Base-by-base conservation (phyloP, 2,797 vertebrate species). In the Anabas testudineus region DNA sequence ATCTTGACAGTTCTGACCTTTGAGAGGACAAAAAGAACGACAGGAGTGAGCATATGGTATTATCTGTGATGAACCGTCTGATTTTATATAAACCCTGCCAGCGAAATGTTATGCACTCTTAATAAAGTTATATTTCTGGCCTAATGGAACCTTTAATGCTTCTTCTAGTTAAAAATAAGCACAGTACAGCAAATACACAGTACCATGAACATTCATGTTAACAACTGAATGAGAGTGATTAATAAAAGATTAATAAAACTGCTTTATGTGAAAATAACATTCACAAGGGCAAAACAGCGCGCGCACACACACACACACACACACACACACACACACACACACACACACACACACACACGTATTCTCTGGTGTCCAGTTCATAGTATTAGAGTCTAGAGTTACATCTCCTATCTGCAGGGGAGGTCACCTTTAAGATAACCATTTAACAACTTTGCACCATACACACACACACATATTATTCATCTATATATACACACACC, bases 341-440 rank as follows among this genome's bases (percentile, higher is more conserved):
- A 58, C 45, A 58, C 36, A 70, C 42, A 71, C 37, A 58, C 66
- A 51, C 42, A 57, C 34, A 26, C 41, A 18, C 1, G 0, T 8
- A 61, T 2, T 28, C 68, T 49, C 59, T 42, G 3, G 62, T 56
- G 72, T 68, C 58, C 63, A 46, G 28, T 82, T 71, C 74, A 63
- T 28, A 13, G 47, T 61, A 28, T 72, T 51, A 67, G 43, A 74
- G 34, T 30, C 61, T 36, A 61, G 47, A 68, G 37, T 71, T 71
- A 56, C 41, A 80, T 69, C 63, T 78, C 4, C 45, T 73, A 73
- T 78, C 78, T 82, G 74, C 47, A 39, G 43, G 26, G 36, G 64
- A 80, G 78, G 83, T 87, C 85, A 87, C 81, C 81, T 82, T 80
- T 80, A 70, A 72, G 66, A 76, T 53, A 59, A 28, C 48, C 68